Evolutionary conservation across 2,113 vertebrate species (phyloP), one percentile per base, ranked within the genome.

Genomic region (Hemiscyllium ocellatum): DNA sequence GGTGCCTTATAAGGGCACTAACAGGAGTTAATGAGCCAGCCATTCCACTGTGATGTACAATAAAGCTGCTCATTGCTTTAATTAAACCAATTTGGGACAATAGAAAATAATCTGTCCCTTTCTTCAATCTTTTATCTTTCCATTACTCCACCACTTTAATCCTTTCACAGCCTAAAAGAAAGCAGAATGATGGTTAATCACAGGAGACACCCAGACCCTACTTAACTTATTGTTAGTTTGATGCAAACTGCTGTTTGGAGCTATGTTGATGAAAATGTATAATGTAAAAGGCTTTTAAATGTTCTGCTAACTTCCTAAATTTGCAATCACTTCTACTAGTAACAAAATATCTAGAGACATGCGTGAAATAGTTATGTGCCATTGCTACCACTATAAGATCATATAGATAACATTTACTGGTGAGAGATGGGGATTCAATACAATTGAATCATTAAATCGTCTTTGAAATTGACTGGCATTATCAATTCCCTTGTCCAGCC

Each of bases 401-500:
- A 42, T 37, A 61, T 52, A 65, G 10, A n/a, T 90, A 61, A 20
- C 13, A 90, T 70, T 94, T 47, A 70, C 24, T 70, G 68, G 93
- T 50, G 47, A 68, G 47, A 68, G 19, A 47, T 68, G 50, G 26
- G 26, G 66, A 94, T 69, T 94, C 93, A 94, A 17, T 94, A 47
- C 93, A 69, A 70, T 24, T 70, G 37, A 94, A 29, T 50, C 93
- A 70, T 10, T 70, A 94, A 69, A 47, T 70, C 37, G 70, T 20
- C 66, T 26, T 94, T 69, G 37, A 47, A 94, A 26, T 20, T 50
- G 20, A 68, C 65, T 22, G 20, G 22, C 7, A 47, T 70, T 68
- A 42, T 94, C 93, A 94, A 94, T 47, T 94, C 93, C 93, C 93
- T 66, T 68, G n/a, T 42, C 90, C 56, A 68, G 68, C 68, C 37